Base-by-base conservation (phyloP, 2,797 vertebrate genomes). In the Pantherophis vulpinus region DNA sequence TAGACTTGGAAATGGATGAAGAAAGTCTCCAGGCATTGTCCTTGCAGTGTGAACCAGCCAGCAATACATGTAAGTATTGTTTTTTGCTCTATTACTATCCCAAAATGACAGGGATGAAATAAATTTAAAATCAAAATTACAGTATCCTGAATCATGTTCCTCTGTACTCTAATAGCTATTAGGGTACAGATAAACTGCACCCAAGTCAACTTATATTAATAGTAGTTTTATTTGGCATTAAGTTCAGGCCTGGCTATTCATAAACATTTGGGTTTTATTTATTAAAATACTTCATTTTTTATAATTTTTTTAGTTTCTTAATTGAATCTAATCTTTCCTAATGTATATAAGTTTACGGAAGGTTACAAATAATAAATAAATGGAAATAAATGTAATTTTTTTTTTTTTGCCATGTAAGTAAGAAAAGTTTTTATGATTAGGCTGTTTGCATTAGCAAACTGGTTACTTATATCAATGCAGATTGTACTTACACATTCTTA, bases 21-120 rank as follows among this genome's bases (percentile, higher is more conserved):
- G 99, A 99, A 96, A 99, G 98, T 87, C 98, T 99, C 58, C 99
- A 99, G 97, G 99, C 98, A 0, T 96, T 99, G 0, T 99, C 99
- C 0, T 93, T 99, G 92, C 99, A 99, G 97, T 99, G 99, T 66
- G 99, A 99, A 94, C 98, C 99, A 90, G 99, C 99, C 88, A 99
- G 99, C 79, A 99, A 98, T 96, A 99, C 99, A 94, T 3, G 99
- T 99, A 97, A 99, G 99, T 97, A 8, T 14, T 79, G n/a, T 87
- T 6, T 54, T 54, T 93, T 89, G 83, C 2, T 47, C 74, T 47
- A 5, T 79, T 47, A 83, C 37, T 47, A 83, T 47, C 20, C 20
- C 74, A 83, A 83, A 51, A 47, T 47, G 37, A 25, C 20, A 47
- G 20, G 9, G 10, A 47, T 47, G 20, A 12, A 47, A 42, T 47